Percentiles rank a stretch among this genome's conserved stretches.
Conservation (phyloP, 2,888 invertebrate genomes). For the Amiota minor region DNA sequence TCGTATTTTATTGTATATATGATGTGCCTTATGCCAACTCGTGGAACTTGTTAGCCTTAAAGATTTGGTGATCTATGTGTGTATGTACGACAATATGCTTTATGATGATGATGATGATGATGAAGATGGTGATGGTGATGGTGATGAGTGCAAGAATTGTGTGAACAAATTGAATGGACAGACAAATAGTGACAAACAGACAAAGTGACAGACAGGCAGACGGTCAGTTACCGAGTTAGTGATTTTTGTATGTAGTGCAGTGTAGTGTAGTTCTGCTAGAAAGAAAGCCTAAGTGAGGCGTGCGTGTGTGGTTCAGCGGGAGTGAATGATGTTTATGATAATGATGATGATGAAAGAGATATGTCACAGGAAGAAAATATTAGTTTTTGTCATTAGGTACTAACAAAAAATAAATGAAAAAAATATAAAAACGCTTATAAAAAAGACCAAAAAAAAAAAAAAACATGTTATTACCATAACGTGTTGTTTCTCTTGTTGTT, state of each 20-base stretch:
- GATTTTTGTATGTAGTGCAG: too few species aligned
- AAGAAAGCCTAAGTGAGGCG: too few species aligned
- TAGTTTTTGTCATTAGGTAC: conserved; percentile 71
- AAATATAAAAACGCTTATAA: conserved; percentile 25
- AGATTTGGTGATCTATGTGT: background rate
- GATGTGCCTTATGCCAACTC: background rate
- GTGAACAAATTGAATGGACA: background rate
- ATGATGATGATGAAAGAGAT: conserved; percentile 55
- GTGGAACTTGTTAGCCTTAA: background rate
- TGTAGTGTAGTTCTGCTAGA: too few species aligned
- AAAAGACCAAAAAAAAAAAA: conserved; percentile 6
- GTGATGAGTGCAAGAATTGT: background rate
- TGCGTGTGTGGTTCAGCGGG: too few species aligned
- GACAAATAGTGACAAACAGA: conserved; percentile 4
- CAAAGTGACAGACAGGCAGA: background rate
- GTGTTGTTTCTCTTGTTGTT: too few species aligned
- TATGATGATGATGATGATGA: conserved; percentile 3
- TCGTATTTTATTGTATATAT: background rate
- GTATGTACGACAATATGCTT: background rate
- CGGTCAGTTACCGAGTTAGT: background rate
- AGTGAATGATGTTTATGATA: conserved; percentile 22
- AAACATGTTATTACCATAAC: too few species aligned
- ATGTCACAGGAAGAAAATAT: conserved; percentile 73
- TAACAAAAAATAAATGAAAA: conserved; percentile 50
- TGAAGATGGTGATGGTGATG: background rate